Evolutionary conservation across 2,888 invertebrate species (phyloP).

Genomic region (Limnephilus lunatus): DNA sequence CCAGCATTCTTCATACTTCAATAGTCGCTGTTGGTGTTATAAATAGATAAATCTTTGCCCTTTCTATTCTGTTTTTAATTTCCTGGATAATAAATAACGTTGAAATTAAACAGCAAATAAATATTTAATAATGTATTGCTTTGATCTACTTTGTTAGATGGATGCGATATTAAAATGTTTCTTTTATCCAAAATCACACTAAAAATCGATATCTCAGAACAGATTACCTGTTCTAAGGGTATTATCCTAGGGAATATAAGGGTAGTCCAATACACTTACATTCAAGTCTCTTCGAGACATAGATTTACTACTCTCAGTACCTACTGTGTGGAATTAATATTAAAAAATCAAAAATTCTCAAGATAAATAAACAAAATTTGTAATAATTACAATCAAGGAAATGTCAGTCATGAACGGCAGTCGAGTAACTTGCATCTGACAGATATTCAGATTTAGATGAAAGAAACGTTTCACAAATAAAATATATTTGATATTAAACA

Average conservation of each 20-base stretch:
- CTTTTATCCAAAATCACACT: neutral
- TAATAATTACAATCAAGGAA: neutral
- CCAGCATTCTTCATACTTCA: slow-evolving; percentile 34
- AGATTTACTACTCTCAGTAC: neutral
- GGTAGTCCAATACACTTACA: too few relatives aligned
- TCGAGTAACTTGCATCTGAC: neutral
- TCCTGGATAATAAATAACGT: slow-evolving; percentile 41
- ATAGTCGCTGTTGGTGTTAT: slow-evolving; percentile 44
- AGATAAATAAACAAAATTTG: neutral
- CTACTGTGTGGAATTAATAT: neutral
- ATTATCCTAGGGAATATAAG: too few relatives aligned
- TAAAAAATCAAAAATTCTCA: neutral
- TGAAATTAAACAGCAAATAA: slow-evolving; percentile 52
- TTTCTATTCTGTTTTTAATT: slow-evolving; percentile 33
- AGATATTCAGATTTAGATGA: neutral
- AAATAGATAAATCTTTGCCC: slow-evolving; percentile 44
- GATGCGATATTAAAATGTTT: neutral
- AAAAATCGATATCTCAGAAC: neutral
- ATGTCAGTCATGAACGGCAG: neutral
- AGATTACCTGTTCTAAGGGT: neutral
- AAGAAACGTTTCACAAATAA: slow-evolving; percentile 43
- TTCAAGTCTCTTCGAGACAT: neutral
- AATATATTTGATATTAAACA: slow-evolving; percentile 41
- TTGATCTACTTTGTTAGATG: slow-evolving; percentile 14
- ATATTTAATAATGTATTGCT: slow-evolving; percentile 38